phyloP scores from a whole-genome alignment of 1,140 invertebrate species.

The Anoplophora glabripennis region DNA sequence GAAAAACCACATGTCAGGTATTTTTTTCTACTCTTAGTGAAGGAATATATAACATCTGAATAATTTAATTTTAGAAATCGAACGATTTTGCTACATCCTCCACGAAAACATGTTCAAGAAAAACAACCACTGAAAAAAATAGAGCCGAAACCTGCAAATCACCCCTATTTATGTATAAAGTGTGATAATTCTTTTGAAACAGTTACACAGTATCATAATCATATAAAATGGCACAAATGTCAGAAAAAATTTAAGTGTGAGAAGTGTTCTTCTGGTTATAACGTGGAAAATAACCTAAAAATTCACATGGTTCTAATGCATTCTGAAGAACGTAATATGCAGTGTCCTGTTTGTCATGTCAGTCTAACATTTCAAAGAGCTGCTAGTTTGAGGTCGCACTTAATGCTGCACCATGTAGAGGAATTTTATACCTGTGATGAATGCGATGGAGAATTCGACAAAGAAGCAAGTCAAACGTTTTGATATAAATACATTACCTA shows the following conservation, averaged over 20 bases:
- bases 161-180: conserved; percentile 13
- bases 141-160: too few relatives aligned
- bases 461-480: conserved; percentile 53
- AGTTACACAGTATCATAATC: conserved; percentile 25
- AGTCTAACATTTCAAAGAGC: conserved; percentile 58
- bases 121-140: too few relatives aligned
- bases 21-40: too few relatives aligned
- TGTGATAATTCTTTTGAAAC: conserved; percentile 30
- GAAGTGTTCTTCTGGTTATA: conserved; percentile 61
- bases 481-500: background rate
- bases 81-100: too few relatives aligned
- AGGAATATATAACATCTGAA: too few relatives aligned
- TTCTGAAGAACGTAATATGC: conserved; percentile 55
- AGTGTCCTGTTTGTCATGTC: conserved; percentile 64
- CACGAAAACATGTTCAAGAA: too few relatives aligned
- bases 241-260: conserved; percentile 63
- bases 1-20: too few relatives aligned
- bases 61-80: too few relatives aligned
- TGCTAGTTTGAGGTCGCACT: conserved; percentile 70
- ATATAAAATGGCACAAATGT: conserved; percentile 52
- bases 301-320: conserved; percentile 60
- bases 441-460: conserved; percentile 67
- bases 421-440: conserved; percentile 66
- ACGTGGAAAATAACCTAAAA: conserved; percentile 56
- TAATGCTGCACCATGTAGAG: conserved; percentile 66